These are phyloP conservation scores for Platynereis dumerilii DNA, from an alignment of 2,888 invertebrate species.

Conservation along the genomic window DNA sequence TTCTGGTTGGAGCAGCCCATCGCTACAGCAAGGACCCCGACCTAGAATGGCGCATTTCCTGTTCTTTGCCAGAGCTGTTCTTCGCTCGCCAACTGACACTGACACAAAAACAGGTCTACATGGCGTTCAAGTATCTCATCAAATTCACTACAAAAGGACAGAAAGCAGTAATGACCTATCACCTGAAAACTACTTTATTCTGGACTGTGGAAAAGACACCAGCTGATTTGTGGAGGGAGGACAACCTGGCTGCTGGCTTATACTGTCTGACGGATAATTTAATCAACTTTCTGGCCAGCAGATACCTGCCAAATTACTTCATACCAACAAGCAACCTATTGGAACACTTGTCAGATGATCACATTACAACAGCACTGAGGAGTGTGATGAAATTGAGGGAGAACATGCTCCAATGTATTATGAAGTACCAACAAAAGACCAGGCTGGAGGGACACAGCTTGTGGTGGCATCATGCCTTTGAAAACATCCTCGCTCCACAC, in stretches of 20 bases:
- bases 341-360: slow-evolving; percentile 10
- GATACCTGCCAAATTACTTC: slow-evolving; percentile 15
- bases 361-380: too few relatives aligned
- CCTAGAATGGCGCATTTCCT: slow-evolving; percentile 15
- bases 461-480: too few relatives aligned
- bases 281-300: neutral
- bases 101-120: slow-evolving; percentile 12
- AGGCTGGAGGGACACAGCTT: too few relatives aligned
- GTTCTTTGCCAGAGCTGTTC: slow-evolving; percentile 7
- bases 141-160: neutral
- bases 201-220: slow-evolving; percentile 14
- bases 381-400: too few relatives aligned
- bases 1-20: slow-evolving; percentile 10
- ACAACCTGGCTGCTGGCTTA: neutral
- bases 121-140: slow-evolving; percentile 7
- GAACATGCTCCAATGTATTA: too few relatives aligned
- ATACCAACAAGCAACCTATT: slow-evolving; percentile 11
- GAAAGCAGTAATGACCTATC: slow-evolving; percentile 12
- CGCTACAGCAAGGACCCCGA: neutral
- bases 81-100: neutral
- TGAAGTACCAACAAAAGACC: too few relatives aligned
- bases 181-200: slow-evolving; percentile 10
- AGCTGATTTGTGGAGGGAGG: slow-evolving; percentile 5
- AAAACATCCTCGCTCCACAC: too few relatives aligned
- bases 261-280: slow-evolving; percentile 3